Base-by-base conservation (phyloP, 2,113 vertebrate species). In the Lucifuga dentata region DNA sequence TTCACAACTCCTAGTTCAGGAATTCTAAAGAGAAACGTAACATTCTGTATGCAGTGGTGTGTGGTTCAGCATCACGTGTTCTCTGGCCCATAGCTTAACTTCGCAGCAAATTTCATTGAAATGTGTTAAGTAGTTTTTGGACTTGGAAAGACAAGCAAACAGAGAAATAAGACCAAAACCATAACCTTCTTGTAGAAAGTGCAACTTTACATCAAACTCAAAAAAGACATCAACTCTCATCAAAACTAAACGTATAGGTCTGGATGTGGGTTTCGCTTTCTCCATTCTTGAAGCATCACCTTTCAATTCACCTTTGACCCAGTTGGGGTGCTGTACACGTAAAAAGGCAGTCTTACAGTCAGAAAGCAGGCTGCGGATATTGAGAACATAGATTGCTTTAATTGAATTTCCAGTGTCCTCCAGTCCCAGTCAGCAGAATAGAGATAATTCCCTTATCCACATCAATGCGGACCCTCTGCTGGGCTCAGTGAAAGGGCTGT, bases 391-490 rank as follows among this genome's bases (percentile, higher is more conserved):
- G 83, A 91, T 91, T 79, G 86, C 52, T 90, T 90, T 87, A 88
- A 92, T 88, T 91, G 86, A 91, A 87, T 90, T 89, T 91, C 76
- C 74, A 87, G 66, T 85, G 71, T 90, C 70, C 73, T 85, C 62
- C 64, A 62, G 70, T 85, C 68, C 24, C 23, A 88, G 70, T 88
- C 86, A 92, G 55, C 78, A 76, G 87, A 92, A 90, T 86, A 88
- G 80, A 88, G 84, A 83, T 91, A 91, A 93, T 92, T 89, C 68
- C 67, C 84, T 89, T 90, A 88, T 92, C 88, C 88, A 89, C 86
- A 91, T 92, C 87, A 88, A 76, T 89, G 90, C 83, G 26, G 85
- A 83, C 85, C 79, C 92, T 91, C 89, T 87, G 84, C 88, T 91
- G 91, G 86, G 91, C 85, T 81, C 82, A 85, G 82, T 72, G 81